Conservation (phyloP, 1,140 invertebrate genomes). For the Branchinecta lindahli region DNA sequence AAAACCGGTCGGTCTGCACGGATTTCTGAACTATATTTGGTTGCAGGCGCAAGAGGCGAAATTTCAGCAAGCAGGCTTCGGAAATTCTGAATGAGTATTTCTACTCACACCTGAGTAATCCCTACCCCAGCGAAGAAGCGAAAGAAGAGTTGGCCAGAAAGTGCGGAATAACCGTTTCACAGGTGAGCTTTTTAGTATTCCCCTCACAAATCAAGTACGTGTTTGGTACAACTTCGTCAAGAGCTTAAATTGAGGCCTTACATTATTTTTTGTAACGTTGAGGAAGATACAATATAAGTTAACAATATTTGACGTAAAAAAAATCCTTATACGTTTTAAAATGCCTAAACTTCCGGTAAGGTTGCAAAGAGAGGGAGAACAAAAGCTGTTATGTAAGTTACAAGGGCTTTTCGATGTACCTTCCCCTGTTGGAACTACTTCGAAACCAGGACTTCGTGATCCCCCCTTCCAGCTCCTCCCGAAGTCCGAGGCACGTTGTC, state of each 20-base stretch:
- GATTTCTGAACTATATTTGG: conserved; percentile 22
- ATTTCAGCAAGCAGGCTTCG: conserved; percentile 99
- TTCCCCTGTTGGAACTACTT: no score
- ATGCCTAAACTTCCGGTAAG: no score
- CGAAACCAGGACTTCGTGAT: no score
- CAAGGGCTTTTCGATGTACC: no score
- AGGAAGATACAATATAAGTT: conserved; percentile 1
- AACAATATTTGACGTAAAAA: no score
- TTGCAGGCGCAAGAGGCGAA: conserved; percentile 83
- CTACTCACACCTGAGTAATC: conserved; percentile 98
- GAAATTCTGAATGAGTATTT: conserved; percentile 99
- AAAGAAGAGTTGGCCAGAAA: conserved; percentile 99
- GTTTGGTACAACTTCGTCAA: background rate
- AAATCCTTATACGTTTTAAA: no score
- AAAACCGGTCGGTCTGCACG: background rate
- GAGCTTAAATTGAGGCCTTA: background rate
- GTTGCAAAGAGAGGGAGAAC: no score
- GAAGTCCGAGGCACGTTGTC: no score
- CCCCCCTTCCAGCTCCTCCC: no score
- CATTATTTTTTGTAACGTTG: background rate
- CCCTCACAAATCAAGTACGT: background rate
- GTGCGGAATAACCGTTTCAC: conserved; percentile 95
- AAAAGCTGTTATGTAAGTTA: no score
- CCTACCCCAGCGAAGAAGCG: conserved; percentile 98
- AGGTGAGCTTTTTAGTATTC: conserved; percentile 38